Evolutionary conservation across 2,113 vertebrate species (phyloP), one percentile per base, ranked within the genome.

Genomic region (Clarias gariepinus): DNA sequence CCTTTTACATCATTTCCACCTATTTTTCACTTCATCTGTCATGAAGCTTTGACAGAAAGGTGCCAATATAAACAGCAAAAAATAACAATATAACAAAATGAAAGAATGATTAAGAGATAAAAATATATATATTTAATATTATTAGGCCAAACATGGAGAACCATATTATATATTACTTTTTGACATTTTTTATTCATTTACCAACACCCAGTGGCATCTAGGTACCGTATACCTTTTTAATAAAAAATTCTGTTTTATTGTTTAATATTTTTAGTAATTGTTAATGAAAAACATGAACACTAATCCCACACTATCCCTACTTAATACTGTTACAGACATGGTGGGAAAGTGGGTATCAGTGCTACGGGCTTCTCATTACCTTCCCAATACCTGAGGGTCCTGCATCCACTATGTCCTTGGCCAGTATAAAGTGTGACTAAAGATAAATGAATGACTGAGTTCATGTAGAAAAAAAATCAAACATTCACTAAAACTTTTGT

Each of bases 1-100:
- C 71, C 60, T 81, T 87, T 81, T 87, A 81, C 84, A 78, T 28
- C 25, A 11, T 30, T 79, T 57, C 30, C 9, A 79, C 28, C 30
- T 30, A 60, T 47, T 79, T 60, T 81, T 69, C 63, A 57, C 21
- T 55, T 53, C 36, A 53, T 55, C 41, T 36, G 58, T 33, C 64
- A 2, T 53, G n/a, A 74, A 21, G 19, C 2, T n/a, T 82, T 47
- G 55, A 2, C 4, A 73, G 6, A 9, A 33, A 19, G 11, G 13
- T 36, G 53, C 21, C 61, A 3, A 30, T 84, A n/a, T 16, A 77
- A 53, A 85, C 16, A 77, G 4, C 3, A 60, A n/a, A n/a, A 64
- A 63, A 88, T 12, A 69, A 19, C 21, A 2, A 73, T 2, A 74
- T 60, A 3, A 52, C 13, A 53, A 64, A 33, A 81, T 25, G 9